Conservation (phyloP, 2,797 vertebrate genomes). For the Thripadectes ignobilis region DNA sequence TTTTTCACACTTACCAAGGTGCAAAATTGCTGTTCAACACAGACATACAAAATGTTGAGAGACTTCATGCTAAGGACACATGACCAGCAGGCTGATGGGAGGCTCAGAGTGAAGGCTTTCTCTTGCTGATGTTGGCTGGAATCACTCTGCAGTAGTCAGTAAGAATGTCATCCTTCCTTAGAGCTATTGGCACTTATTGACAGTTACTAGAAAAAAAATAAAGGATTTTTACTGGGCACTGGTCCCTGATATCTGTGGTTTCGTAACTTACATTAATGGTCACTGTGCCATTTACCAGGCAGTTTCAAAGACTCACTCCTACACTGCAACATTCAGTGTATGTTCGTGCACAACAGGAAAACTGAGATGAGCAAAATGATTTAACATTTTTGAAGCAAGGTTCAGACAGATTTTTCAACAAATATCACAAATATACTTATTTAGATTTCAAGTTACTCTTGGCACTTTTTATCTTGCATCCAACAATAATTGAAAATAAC, state of each 20-base stretch:
- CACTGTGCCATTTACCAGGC: not conserved
- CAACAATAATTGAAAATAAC: not conserved
- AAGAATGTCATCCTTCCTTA: not conserved
- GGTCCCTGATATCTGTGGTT: not conserved
- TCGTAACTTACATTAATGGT: not conserved
- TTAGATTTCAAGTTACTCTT: not conserved
- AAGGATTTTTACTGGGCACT: not conserved
- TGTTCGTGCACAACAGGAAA: not conserved
- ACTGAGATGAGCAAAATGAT: not conserved
- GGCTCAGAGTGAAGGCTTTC: not conserved
- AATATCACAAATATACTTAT: not conserved
- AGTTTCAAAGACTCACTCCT: not conserved
- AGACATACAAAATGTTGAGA: not conserved
- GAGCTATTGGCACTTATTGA: not conserved
- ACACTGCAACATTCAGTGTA: not conserved
- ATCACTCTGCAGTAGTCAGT: not conserved
- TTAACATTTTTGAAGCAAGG: not conserved
- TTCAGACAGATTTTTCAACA: not conserved
- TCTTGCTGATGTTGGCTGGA: not conserved
- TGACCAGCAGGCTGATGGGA: not conserved
- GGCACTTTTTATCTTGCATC: not conserved
- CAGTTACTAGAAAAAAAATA: not conserved
- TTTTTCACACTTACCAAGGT: not conserved
- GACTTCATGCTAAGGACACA: not conserved
- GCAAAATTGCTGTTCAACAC: not conserved